Evolutionary conservation across 2,797 vertebrate species (phyloP), one percentile per base, ranked within the genome.

Genomic region (Fundulus diaphanus): DNA sequence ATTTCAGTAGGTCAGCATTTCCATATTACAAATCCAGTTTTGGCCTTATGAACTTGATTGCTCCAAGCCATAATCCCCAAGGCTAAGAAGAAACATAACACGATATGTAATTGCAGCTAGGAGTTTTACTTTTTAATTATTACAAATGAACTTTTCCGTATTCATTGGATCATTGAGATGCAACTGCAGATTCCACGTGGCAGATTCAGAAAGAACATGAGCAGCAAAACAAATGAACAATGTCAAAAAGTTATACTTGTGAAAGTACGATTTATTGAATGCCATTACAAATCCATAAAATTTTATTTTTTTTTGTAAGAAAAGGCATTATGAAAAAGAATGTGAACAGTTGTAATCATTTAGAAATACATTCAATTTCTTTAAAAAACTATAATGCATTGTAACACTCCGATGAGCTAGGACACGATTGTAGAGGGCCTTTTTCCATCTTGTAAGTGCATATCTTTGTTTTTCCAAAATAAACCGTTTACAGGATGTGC

Each of bases 261-360:
- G 89, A 95, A 94, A 93, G 89, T 90, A 92, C 83, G 86, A 86
- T 91, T 94, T 93, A 94, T 95, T 96, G 85, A 94, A 92, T 92
- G 78, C 70, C 77, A 90, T 92, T 89, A 93, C 90, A 95, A 93
- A 88, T 92, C 84, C 91, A 93, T 92, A 94, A 93, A 95, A 95
- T 85, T 87, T 81, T 87, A 73, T 86, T 88, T 79, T n/a, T n/a
- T 84, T 90, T 74, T 79, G 85, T 91, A 93, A 87, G 86, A 92
- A 91, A 93, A 90, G n/a, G 85, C 71, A 85, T 81, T 40, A 81
- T 85, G 86, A 90, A 82, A 89, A 92, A 84, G 82, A 83, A 81
- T 86, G 88, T 87, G 83, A 76, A 83, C 68, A 77, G 79, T 52
- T 85, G 90, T 85, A 87, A 90, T 94, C 83, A 81, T 89, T 90